Conservation (phyloP, 2,888 invertebrate genomes). For the Drosophila leonis region DNA sequence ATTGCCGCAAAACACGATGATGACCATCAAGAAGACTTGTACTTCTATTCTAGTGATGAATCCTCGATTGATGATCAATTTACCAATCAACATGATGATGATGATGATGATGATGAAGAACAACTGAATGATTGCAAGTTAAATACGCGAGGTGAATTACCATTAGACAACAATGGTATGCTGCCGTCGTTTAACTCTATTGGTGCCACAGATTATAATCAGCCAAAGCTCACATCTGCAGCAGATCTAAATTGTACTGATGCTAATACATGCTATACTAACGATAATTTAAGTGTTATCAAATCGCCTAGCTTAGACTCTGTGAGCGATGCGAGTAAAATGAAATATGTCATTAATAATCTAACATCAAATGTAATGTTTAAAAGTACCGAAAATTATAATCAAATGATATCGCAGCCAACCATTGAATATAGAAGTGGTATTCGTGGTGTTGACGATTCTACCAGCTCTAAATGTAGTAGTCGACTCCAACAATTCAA, state of each 20-base stretch:
- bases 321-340: conserved; percentile 33
- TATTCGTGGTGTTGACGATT: conserved; percentile 65
- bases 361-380: conserved; percentile 12
- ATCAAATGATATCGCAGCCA: conserved; percentile 11
- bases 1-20: conserved; percentile 7
- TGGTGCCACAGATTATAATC: conserved; percentile 28
- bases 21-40: conserved; percentile 22
- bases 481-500: conserved; percentile 87
- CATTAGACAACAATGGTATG: conserved; percentile 75
- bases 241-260: conserved; percentile 66
- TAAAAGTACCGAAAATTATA: conserved; percentile 5
- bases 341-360: conserved; percentile 18
- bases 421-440: conserved; percentile 78
- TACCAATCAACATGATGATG: conserved; percentile 13
- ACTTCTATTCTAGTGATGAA: conserved; percentile 34
- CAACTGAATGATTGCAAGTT: conserved; percentile 6
- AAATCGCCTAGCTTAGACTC: conserved; percentile 46
- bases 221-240: conserved; percentile 16
- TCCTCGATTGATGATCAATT: conserved; percentile 9
- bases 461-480: conserved; percentile 52
- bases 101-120: conserved; percentile 8
- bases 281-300: conserved; percentile 62
- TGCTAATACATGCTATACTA: conserved; percentile 67
- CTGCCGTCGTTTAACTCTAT: conserved; percentile 82
- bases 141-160: conserved; percentile 39